Conservation (phyloP, 2,113 vertebrate genomes). For the Bungarus multicinctus region DNA sequence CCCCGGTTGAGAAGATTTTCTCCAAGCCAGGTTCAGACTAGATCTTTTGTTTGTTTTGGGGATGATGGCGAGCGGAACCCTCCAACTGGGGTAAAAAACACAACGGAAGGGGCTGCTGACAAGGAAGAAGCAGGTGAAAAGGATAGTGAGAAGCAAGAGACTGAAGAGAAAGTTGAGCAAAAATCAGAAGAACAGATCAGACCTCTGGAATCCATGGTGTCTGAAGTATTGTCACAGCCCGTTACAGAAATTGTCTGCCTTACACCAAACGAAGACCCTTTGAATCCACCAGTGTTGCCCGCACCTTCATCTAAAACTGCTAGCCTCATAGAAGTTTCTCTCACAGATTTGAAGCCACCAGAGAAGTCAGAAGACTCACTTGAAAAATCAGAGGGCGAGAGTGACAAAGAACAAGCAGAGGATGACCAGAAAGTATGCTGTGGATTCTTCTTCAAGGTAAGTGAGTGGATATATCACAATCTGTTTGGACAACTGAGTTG, state of each 20-base stretch:
- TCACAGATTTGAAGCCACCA: constrained; percentile 83
- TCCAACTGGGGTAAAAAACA: constrained; percentile 59
- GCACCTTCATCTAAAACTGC: constrained; percentile 70
- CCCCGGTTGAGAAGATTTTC: constrained; percentile 91
- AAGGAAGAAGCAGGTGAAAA: constrained; percentile 69
- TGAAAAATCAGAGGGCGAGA: constrained; percentile 76
- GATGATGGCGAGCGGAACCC: constrained; percentile 70
- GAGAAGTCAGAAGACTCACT: constrained; percentile 74
- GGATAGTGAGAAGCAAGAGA: constrained; percentile 37
- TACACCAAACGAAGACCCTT: constrained; percentile 78
- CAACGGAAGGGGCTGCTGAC: constrained; percentile 49
- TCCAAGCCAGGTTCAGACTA: constrained; percentile 85
- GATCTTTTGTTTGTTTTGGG: constrained; percentile 89
- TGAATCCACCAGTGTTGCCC: constrained; percentile 61
- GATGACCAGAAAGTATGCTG: constrained; percentile 89
- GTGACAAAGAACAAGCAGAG: constrained; percentile 75
- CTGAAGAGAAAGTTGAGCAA: constrained; percentile 37
- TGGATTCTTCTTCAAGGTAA: constrained; percentile 98
- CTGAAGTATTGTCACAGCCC: constrained; percentile 85
- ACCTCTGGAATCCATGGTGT: constrained; percentile 78
- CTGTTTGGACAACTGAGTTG: background rate
- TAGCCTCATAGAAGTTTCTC: constrained; percentile 91
- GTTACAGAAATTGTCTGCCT: constrained; percentile 82
- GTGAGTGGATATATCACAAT: background rate
- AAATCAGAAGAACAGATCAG: constrained; percentile 62